Conservation (phyloP, 2,888 invertebrate genomes). For the Epinotia bilunana region DNA sequence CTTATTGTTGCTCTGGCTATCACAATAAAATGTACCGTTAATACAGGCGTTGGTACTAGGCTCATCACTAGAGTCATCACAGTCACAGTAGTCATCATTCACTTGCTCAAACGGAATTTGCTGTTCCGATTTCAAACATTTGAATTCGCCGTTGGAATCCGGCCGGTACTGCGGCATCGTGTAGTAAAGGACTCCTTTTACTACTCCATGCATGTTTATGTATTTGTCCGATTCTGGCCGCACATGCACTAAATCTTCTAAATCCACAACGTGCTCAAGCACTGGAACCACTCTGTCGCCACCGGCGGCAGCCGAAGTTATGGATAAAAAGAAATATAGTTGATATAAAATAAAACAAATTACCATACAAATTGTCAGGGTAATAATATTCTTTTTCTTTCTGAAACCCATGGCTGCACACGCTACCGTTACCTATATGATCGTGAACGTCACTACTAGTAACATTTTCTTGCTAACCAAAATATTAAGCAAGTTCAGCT, state of each 20-base stretch:
- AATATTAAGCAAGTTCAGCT: neutral
- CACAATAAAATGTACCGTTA: conserved; percentile 93
- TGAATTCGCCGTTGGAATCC: conserved; percentile 68
- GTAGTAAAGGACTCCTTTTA: conserved; percentile 71
- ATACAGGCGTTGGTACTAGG: conserved; percentile 96
- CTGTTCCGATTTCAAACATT: conserved; percentile 71
- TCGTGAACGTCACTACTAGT: neutral
- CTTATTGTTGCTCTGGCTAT: conserved; percentile 76
- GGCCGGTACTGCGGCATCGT: conserved; percentile 73
- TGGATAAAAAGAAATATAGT: conserved; percentile 73
- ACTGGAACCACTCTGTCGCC: conserved; percentile 62
- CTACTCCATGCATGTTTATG: conserved; percentile 72
- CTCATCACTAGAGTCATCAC: conserved; percentile 90
- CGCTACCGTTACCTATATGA: neutral
- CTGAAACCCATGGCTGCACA: conserved; percentile 60
- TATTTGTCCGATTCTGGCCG: conserved; percentile 71
- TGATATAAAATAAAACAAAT: conserved; percentile 75
- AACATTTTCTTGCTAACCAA: conserved; percentile 23
- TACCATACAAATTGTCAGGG: conserved; percentile 66
- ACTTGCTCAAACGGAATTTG: conserved; percentile 75
- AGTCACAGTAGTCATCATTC: conserved; percentile 95
- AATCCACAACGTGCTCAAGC: conserved; percentile 57
- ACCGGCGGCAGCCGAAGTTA: conserved; percentile 64
- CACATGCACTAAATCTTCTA: conserved; percentile 60
- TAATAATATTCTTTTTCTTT: conserved; percentile 76